A percentile compares a stretch with the other conserved stretches of the same genome.
These are phyloP conservation scores for Nannoperca obscura DNA, from an alignment of 2,797 vertebrate species.

Conservation along the genomic window DNA sequence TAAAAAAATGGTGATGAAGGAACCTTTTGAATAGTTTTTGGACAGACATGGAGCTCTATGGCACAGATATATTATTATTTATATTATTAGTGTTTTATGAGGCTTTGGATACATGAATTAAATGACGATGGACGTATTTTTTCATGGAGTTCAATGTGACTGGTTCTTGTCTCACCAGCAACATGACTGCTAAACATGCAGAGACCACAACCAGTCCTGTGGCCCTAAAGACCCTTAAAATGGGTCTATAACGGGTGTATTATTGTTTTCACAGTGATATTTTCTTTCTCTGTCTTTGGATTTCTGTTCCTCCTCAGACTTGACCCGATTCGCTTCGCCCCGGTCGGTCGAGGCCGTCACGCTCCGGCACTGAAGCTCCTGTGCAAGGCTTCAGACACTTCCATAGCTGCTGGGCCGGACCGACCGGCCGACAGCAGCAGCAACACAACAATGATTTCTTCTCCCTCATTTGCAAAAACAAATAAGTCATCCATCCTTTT, in stretches of 20 bases:
- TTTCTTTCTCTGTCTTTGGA: background rate
- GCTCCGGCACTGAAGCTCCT: background rate
- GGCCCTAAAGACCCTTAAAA: background rate
- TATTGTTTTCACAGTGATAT: background rate
- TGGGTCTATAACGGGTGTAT: background rate
- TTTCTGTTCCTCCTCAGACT: background rate
- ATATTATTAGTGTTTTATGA: background rate
- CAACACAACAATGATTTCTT: slow-evolving; percentile 26
- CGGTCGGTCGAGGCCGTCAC: background rate
- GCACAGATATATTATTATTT: no score
- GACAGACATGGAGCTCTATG: no score
- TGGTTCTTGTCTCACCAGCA: background rate
- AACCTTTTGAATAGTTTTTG: background rate
- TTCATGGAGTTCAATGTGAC: slow-evolving; percentile 16
- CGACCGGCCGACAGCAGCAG: background rate
- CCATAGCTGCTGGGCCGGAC: background rate
- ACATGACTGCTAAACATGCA: background rate
- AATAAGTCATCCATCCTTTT: slow-evolving; percentile 59
- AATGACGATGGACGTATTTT: background rate
- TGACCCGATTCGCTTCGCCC: slow-evolving; percentile 35
- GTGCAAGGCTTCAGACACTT: slow-evolving; percentile 33
- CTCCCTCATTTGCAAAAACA: slow-evolving; percentile 53
- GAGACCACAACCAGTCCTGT: background rate
- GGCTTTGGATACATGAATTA: background rate
- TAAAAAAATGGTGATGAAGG: background rate